Percentiles rank a stretch among this genome's conserved stretches.
Conservation (phyloP, 2,797 vertebrate genomes). For the Xiphorhynchus erythropygius region DNA sequence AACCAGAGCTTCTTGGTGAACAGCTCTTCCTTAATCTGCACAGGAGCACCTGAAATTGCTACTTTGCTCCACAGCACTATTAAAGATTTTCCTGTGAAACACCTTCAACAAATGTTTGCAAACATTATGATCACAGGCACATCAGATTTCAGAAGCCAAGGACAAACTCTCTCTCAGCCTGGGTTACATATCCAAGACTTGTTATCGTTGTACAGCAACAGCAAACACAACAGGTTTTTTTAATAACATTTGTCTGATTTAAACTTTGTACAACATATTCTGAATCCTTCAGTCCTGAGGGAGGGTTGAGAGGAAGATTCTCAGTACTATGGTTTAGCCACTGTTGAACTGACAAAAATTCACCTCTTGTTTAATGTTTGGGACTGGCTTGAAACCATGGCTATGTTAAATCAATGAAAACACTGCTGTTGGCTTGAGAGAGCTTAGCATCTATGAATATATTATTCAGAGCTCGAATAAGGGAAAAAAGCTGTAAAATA, state of each 20-base stretch:
- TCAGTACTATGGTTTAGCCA: neutral
- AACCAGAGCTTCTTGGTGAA: neutral
- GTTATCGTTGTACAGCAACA: neutral
- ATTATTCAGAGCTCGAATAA: neutral
- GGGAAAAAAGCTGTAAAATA: neutral
- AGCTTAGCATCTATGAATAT: neutral
- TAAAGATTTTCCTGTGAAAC: neutral
- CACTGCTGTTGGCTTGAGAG: neutral
- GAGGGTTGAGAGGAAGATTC: neutral
- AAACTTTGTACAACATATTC: neutral
- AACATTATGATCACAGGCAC: neutral
- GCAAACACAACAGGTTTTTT: neutral
- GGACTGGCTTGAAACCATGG: neutral
- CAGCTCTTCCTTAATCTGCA: neutral
- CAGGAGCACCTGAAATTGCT: neutral
- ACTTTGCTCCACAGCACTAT: neutral
- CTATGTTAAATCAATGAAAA: constrained; percentile 17
- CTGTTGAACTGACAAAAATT: neutral
- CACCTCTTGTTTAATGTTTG: neutral
- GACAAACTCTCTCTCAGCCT: neutral
- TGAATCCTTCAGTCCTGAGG: neutral
- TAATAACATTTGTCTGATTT: neutral
- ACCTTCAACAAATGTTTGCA: neutral
- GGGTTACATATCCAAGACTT: neutral
- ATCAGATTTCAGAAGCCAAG: neutral